Percentiles rank a stretch among this genome's conserved stretches.
These are phyloP conservation scores for Microplitis deprimator DNA, from an alignment of 2,888 invertebrate species.

Conservation along the genomic window DNA sequence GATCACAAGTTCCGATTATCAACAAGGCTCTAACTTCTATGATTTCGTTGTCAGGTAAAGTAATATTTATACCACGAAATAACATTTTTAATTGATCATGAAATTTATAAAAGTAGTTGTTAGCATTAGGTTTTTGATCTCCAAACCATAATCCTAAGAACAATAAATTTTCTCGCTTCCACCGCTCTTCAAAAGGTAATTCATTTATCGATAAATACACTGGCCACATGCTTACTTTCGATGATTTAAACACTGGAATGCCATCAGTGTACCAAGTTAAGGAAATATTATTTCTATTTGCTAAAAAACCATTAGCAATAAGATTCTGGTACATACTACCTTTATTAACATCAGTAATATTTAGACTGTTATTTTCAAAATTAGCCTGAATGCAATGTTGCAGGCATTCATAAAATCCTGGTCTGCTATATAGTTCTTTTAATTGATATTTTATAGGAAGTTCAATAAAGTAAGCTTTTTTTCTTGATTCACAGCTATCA, in stretches of 20 bases:
- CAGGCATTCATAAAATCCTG: slow-evolving; percentile 23
- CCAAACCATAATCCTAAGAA: slow-evolving; percentile 1
- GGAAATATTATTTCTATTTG: slow-evolving; percentile 34
- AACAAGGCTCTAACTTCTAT: slow-evolving; percentile 14
- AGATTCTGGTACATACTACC: slow-evolving; percentile 18
- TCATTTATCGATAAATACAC: slow-evolving; percentile 36
- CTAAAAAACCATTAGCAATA: slow-evolving; percentile 9
- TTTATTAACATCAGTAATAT: slow-evolving; percentile 33
- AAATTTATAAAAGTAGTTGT: slow-evolving; percentile 16
- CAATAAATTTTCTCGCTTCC: slow-evolving; percentile 24
- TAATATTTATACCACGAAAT: background rate
- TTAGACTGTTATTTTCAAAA: slow-evolving; percentile 1
- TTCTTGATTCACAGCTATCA: background rate
- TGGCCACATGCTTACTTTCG: slow-evolving; percentile 32
- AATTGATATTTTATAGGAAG: background rate
- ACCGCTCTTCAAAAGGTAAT: slow-evolving; percentile 35
- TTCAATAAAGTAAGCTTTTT: slow-evolving; percentile 33
- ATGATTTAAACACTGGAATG: slow-evolving; percentile 34
- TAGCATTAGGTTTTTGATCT: background rate
- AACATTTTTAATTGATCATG: background rate
- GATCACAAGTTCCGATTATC: slow-evolving; percentile 11
- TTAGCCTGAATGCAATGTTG: slow-evolving; percentile 4
- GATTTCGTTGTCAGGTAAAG: slow-evolving; percentile 3
- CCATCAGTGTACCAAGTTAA: slow-evolving; percentile 38
- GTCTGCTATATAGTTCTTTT: slow-evolving; percentile 14